These are phyloP conservation scores for Pantherophis vulpinus DNA, from an alignment of 2,797 vertebrate genomes.

Conservation along the genomic window DNA sequence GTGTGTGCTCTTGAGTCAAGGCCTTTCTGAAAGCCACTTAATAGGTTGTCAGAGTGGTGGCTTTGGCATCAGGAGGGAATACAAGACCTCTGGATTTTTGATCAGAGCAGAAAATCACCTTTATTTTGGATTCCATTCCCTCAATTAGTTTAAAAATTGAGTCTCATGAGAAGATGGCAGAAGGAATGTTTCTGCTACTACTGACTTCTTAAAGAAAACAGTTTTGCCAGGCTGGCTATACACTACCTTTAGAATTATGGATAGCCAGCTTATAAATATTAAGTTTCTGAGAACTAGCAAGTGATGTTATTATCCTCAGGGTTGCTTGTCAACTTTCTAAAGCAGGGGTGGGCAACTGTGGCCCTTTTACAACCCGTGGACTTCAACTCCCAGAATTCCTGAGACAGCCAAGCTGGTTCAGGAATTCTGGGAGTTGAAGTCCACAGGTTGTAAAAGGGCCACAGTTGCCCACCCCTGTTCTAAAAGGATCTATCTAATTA, in stretches of 20 bases:
- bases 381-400: no score
- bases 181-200: background rate
- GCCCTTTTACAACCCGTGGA: no score
- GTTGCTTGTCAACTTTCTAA: background rate
- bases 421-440: no score
- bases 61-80: background rate
- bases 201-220: background rate
- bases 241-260: background rate
- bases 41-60: conserved; percentile 19
- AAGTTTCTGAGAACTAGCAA: background rate
- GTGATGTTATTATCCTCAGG: background rate
- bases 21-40: conserved; percentile 31
- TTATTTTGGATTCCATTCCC: background rate
- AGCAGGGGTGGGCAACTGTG: no score
- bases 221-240: background rate
- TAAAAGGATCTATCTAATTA: background rate
- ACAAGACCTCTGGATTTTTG: background rate
- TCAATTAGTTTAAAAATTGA: background rate
- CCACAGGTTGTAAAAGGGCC: no score
- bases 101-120: background rate
- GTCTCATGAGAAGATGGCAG: background rate
- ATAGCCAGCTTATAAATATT: background rate
- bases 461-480: no score
- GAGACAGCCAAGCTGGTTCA: no score
- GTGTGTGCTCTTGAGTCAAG: background rate